Base-by-base conservation (phyloP, 2,888 invertebrate genomes). In the Noctua fimbriata region DNA sequence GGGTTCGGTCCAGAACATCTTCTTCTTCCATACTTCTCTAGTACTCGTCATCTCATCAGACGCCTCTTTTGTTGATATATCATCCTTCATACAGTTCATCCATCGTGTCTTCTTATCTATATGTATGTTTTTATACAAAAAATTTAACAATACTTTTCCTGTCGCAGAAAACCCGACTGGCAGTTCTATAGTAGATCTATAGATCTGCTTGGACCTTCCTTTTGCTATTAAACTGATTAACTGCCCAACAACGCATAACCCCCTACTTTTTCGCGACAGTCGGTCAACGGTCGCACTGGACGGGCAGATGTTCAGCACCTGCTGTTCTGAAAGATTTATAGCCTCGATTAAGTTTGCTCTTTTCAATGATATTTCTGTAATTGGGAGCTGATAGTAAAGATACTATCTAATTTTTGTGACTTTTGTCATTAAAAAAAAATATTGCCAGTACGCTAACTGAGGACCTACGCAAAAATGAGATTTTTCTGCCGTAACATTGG, bases 351-450 rank as follows among this genome's bases (percentile, higher is more conserved):
- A 78, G 28, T 70, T 73, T 79, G 82, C 73, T 85, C 85, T 85
- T 87, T 87, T n/a, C 67, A 82, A 75, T 80, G 70, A 71, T 84
- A 78, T 84, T 81, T 79, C 67, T 66, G 65, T 78, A 84, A 87
- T 84, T 81, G 76, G 60, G 83, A 69, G 52, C 52, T 76, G 3
- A 83, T 83, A 69, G 28, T 63, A 36, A 24, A 60, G 77, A 80
- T 80, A 74, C 7, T 44, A 44, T 69, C 18, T 36, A 60, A 28
- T 41, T 58, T 44, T 44, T 69, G 10, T 16, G 60, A 67, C 3
- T 76, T 60, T 71, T 73, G 7, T 41, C 32, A 4, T 65, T 49
- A 47, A 21, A 24, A 28, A 28, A 47, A 36, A 7, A 21, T 76
- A n/a, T 44, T 32, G n/a, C 6, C 0, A 44, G 24, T 9, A 24